Evolutionary conservation across 2,797 vertebrate species (phyloP).

Genomic region (Masticophis lateralis): DNA sequence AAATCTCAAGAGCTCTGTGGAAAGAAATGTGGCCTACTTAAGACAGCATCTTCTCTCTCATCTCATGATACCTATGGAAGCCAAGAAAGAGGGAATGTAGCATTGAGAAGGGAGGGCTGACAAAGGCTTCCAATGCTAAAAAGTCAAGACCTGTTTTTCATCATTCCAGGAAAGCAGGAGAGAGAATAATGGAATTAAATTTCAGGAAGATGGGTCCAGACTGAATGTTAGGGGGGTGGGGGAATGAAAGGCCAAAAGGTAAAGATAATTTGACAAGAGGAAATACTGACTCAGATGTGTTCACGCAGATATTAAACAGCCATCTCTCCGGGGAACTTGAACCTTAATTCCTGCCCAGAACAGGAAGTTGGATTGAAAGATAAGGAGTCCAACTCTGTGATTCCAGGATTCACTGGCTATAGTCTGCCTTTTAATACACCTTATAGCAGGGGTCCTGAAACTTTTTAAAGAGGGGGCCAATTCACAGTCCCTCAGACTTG

Average conservation of each 20-base stretch:
- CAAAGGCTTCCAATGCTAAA: background rate
- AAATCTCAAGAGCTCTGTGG: background rate
- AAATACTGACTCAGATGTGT: background rate
- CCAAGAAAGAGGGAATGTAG: background rate
- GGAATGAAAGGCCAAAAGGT: background rate
- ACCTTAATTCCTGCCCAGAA: background rate
- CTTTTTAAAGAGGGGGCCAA: no score
- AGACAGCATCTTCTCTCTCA: background rate
- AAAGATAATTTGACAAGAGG: background rate
- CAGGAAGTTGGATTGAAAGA: background rate
- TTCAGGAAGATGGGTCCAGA: background rate
- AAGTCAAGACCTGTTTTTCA: background rate
- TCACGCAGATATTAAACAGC: background rate
- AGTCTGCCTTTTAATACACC: background rate
- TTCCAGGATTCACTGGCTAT: background rate
- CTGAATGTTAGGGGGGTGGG: background rate
- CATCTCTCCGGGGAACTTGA: background rate
- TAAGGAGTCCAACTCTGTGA: background rate
- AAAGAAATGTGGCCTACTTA: background rate
- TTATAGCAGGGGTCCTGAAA: background rate
- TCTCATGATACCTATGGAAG: background rate
- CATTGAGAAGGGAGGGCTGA: background rate
- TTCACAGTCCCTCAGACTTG: no score
- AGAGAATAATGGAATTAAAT: background rate
- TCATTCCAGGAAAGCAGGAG: background rate